Evolutionary conservation across 2,888 invertebrate genomes (phyloP).

Genomic region (Melanotus villosus): DNA sequence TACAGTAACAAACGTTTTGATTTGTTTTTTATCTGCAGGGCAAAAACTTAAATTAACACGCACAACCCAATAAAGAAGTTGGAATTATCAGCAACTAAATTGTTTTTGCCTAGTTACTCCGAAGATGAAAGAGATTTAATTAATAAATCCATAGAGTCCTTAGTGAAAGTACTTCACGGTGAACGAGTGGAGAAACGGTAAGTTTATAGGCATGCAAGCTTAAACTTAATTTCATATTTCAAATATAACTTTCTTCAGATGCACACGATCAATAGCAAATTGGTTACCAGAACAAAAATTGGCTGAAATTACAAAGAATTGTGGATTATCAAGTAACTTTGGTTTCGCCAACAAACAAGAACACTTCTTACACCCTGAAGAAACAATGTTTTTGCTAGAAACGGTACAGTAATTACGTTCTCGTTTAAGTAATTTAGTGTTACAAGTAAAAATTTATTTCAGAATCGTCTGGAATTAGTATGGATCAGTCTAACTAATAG

Average conservation of each 20-base stretch:
- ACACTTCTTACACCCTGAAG: slow-evolving; percentile 73
- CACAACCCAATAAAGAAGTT: slow-evolving; percentile 59
- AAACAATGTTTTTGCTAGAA: slow-evolving; percentile 77
- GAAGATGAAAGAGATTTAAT: slow-evolving; percentile 46
- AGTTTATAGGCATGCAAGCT: no score
- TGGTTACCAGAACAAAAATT: slow-evolving; percentile 57
- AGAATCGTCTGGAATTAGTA: slow-evolving; percentile 76
- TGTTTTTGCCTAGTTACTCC: slow-evolving; percentile 53
- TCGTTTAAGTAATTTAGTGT: neutral
- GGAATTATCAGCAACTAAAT: slow-evolving; percentile 54
- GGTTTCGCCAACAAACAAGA: slow-evolving; percentile 62
- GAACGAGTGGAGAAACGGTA: slow-evolving; percentile 61
- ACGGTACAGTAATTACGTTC: slow-evolving; percentile 66
- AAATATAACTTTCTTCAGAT: no score
- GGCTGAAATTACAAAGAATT: slow-evolving; percentile 57
- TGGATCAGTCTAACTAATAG: slow-evolving; percentile 74
- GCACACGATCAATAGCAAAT: slow-evolving; percentile 57
- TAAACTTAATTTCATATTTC: no score
- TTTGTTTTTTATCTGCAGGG: slow-evolving; percentile 55
- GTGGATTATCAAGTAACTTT: slow-evolving; percentile 57
- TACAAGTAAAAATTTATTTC: slow-evolving; percentile 16
- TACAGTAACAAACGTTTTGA: no score
- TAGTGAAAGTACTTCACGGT: slow-evolving; percentile 48
- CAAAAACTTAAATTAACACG: slow-evolving; percentile 58
- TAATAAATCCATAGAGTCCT: slow-evolving; percentile 49